Evolutionary conservation across 2,113 vertebrate genomes (phyloP), one percentile per base, ranked within the genome.

Genomic region (Oryzias javanicus): DNA sequence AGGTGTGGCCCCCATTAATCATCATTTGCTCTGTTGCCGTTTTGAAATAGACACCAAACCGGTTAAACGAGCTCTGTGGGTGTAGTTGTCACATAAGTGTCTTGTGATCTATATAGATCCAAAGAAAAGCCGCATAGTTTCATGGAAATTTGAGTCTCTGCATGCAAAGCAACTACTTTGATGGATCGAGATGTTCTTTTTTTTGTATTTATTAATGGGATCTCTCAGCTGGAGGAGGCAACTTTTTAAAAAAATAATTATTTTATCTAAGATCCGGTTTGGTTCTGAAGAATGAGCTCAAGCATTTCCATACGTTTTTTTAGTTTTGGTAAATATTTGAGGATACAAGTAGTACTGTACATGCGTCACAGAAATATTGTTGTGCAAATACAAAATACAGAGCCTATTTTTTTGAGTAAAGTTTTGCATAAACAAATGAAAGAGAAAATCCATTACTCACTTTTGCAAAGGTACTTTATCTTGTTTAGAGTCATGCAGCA

Each of bases 51-150:
- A 42, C 44, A 59, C 35, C 29, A 40, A 12, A 79, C 70, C 41
- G 19, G 77, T 62, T 14, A 1, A 72, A 42, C 73, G 41, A 10
- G 73, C 83, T 78, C 42, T 56, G 57, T 64, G 48, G 19, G 51
- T 29, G 25, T 45, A 12, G 55, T 52, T 67, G 62, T 77, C 66
- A 69, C 24, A 14, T 74, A 72, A 73, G 17, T 49, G 19, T 50
- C 49, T 27, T 29, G 19, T 72, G 72, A 49, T 77, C 42, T 45
- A 55, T 74, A 64, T 60, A 6, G 7, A 17, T 72, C 42, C 40
- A 64, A 51, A 27, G 61, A 40, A 55, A 64, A 60, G 59, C 52
- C 68, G 52, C 27, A 49, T 24, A 0, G 1, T 25, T 22, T 16
- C 27, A 10, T 44, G 10, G 27, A 13, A 47, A 3, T n/a, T 0